Evolutionary conservation across 2,888 invertebrate species (phyloP).

Genomic region (Gnatocerus cornutus): DNA sequence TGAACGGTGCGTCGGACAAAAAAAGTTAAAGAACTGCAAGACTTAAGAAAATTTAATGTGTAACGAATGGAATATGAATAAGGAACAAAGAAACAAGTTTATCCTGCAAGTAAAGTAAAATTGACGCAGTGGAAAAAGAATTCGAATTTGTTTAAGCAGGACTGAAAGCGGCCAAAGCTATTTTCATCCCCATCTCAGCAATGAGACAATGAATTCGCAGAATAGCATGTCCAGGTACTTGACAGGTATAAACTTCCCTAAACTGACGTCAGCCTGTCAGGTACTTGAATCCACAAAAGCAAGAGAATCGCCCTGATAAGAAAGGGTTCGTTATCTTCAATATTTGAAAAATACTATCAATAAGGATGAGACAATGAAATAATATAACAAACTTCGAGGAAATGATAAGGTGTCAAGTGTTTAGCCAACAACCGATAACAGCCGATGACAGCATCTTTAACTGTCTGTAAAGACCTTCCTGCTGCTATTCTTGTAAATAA

Average conservation of each 20-base stretch:
- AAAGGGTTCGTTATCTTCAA: constrained; percentile 15
- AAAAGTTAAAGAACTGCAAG: no score
- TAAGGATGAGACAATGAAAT: constrained; percentile 10
- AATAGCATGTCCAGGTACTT: neutral
- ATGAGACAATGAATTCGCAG: no score
- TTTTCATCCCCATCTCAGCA: no score
- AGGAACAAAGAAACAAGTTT: no score
- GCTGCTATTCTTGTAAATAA: constrained; percentile 13
- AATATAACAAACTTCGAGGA: constrained; percentile 2
- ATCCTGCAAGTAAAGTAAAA: no score
- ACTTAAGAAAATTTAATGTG: no score
- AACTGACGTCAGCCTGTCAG: neutral
- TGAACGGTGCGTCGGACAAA: no score
- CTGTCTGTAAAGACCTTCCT: constrained; percentile 3
- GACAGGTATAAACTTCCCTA: neutral
- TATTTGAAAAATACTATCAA: constrained; percentile 3
- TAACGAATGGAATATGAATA: no score
- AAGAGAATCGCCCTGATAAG: neutral
- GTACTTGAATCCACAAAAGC: neutral
- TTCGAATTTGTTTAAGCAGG: no score
- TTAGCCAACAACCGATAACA: constrained; percentile 33
- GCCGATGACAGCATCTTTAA: constrained; percentile 11
- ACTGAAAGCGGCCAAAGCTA: no score
- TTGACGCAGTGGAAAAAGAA: no score
- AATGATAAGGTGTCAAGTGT: constrained; percentile 29